phyloP scores from a whole-genome alignment of 1,140 invertebrate genomes.

The Diachasmimorpha longicaudata region DNA sequence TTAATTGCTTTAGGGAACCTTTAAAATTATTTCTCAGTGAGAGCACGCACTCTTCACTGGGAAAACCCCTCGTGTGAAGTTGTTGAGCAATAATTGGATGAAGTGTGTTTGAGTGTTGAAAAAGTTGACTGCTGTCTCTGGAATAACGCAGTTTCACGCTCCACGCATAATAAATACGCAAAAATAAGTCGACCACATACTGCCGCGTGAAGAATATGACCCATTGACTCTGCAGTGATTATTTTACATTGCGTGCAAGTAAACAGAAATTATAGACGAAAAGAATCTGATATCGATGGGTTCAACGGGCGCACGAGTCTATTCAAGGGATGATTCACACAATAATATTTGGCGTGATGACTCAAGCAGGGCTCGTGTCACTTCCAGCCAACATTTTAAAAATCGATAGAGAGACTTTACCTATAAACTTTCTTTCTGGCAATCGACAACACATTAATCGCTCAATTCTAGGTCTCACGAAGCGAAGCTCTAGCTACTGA shows the following conservation, averaged over 20 bases:
- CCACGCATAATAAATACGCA: too few species aligned
- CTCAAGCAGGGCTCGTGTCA: constrained; percentile 43
- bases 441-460: neutral
- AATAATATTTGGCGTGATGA: constrained; percentile 38
- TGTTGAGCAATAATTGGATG: too few species aligned
- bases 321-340: constrained; percentile 40
- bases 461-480: constrained; percentile 35
- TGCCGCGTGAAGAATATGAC: too few species aligned
- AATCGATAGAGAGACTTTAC: neutral
- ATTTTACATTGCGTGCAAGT: neutral
- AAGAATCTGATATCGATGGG: neutral
- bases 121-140: too few species aligned
- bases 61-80: too few species aligned
- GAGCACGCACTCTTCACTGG: neutral
- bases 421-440: neutral
- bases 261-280: neutral
- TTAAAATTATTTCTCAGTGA: neutral
- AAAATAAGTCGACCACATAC: too few species aligned
- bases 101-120: too few species aligned
- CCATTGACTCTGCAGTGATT: neutral
- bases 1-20: neutral
- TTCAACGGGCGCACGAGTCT: constrained; percentile 14
- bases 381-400: neutral
- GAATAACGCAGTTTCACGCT: too few species aligned
- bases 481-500: constrained; percentile 39